Evolutionary conservation across 2,888 invertebrate species (phyloP), one percentile per base, ranked within the genome.

Genomic region (Acanthacorydalis orientalis): DNA sequence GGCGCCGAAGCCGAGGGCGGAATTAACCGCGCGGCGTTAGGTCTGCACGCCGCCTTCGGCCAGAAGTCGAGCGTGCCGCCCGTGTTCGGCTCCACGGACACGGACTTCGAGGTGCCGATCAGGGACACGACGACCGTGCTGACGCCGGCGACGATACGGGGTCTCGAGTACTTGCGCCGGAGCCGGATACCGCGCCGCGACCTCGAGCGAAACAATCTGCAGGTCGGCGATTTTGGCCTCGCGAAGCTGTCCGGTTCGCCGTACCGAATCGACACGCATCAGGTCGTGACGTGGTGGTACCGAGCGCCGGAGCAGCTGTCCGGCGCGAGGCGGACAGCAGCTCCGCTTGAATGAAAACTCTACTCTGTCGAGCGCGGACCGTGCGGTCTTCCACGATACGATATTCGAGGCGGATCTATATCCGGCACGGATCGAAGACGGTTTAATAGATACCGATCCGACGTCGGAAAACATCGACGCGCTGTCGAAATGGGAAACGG

Each of bases 31-130:
- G 98, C 98, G 11, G 98, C 98, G 2, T 68, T 99, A 58, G 90
- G 91, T n/a, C 67, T 90, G 52, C 66, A 86, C 56, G 97, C 98
- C 77, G 96, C 97, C 4, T 96, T 97, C 71, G 97, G 97, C n/a
- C 88, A 93, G 60, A 86, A 90, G 67, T 96, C 96, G n/a, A 97
- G 96, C 73, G 89, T 98, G 15, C 97, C 96, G 14, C 69, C 99
- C 49, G 98, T 98, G 1, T 96, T 98, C 70, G 98, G 99, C 67
- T 98, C 93, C 60, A 97, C 99, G 97, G 95, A 97, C 61, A 97
- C 97, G 34, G 98, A 98, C 68, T 70, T 98, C 57, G 98, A 99
- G 75, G 88, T 92, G 54, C 83, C 89, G 55, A 82, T 90, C 55
- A 89, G 88, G 67, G 95, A 96, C 61, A 79, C 68, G 51, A 82